Conservation (phyloP, 2,888 invertebrate genomes). For the Noctua comes region DNA sequence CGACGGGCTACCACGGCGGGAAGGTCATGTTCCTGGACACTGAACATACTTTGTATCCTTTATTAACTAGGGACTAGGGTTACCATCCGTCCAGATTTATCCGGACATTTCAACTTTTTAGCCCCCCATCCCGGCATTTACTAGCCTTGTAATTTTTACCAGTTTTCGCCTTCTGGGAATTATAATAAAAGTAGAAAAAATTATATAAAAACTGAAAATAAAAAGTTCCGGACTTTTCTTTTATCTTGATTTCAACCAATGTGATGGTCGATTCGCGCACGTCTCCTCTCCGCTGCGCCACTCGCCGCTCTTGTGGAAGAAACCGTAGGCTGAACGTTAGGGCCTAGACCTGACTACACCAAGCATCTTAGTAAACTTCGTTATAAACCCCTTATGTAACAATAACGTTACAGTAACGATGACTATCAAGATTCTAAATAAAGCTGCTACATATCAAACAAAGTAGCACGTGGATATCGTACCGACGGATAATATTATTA, state of each 20-base stretch:
- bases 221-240: background rate
- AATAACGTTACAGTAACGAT: background rate
- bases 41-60: slow-evolving; percentile 96
- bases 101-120: background rate
- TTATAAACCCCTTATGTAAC: background rate
- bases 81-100: background rate
- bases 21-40: slow-evolving; percentile 96
- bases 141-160: background rate
- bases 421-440: background rate
- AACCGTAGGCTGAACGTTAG: background rate
- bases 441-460: background rate
- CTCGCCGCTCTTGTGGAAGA: background rate
- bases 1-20: slow-evolving; percentile 93
- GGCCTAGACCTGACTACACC: background rate
- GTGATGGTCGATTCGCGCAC: background rate
- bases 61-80: slow-evolving; percentile 46
- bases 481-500: slow-evolving; percentile 1
- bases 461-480: slow-evolving; percentile 36
- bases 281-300: background rate
- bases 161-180: background rate
- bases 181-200: background rate
- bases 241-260: background rate
- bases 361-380: background rate
- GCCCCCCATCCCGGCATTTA: background rate
- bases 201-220: no score